phyloP scores from a whole-genome alignment of 1,140 invertebrate species.

The Habropoda laboriosa region DNA sequence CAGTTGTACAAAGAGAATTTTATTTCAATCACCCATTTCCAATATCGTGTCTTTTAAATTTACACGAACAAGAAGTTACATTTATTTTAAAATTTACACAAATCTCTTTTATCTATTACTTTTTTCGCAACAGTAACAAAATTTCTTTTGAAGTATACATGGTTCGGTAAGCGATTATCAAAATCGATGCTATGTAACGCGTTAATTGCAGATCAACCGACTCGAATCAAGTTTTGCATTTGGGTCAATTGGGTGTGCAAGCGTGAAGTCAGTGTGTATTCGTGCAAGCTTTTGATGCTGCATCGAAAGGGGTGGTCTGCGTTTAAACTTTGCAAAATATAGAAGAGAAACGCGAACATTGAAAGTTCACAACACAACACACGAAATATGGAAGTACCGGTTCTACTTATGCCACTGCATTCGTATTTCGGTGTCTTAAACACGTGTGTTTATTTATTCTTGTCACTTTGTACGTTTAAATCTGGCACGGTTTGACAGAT shows the following conservation, averaged over 20 bases:
- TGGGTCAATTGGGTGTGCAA: conserved; percentile 33
- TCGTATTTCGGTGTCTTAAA: too few species aligned
- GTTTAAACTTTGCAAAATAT: background rate
- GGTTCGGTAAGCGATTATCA: conserved; percentile 3
- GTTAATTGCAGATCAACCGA: conserved; percentile 32
- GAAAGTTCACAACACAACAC: background rate
- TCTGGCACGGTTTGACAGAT: too few species aligned
- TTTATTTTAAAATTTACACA: too few species aligned
- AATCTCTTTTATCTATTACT: too few species aligned
- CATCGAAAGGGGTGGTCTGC: background rate
- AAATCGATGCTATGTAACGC: conserved; percentile 14
- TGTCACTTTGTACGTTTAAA: too few species aligned
- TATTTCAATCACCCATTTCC: too few species aligned
- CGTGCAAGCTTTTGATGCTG: background rate
- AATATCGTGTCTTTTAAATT: too few species aligned
- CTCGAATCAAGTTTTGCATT: conserved; percentile 13
- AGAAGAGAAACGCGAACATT: too few species aligned
- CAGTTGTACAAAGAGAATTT: too few species aligned
- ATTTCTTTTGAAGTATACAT: background rate
- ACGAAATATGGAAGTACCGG: background rate
- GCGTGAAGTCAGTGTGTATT: background rate
- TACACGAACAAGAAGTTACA: too few species aligned
- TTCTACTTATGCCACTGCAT: too few species aligned
- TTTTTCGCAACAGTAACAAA: background rate
- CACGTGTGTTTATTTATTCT: too few species aligned